Evolutionary conservation across 2,888 invertebrate genomes (phyloP).

Genomic region (Schrankia costaestrigalis): DNA sequence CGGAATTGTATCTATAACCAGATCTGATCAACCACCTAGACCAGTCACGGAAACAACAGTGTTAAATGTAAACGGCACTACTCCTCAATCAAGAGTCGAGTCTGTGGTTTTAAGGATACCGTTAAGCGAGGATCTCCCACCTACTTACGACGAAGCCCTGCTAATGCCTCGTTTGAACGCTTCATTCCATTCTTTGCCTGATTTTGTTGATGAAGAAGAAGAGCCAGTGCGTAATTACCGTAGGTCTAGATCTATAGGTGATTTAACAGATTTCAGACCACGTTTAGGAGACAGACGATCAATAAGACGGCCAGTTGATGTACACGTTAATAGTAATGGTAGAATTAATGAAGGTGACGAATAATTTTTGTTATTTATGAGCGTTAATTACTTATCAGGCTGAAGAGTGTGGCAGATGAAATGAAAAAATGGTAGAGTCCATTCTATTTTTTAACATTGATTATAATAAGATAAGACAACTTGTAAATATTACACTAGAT

Average conservation of each 20-base stretch:
- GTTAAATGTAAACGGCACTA: slow-evolving; percentile 51
- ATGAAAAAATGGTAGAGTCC: no score
- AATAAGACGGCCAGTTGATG: slow-evolving; percentile 61
- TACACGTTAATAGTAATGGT: slow-evolving; percentile 39
- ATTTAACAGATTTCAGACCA: slow-evolving; percentile 60
- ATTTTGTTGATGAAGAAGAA: slow-evolving; percentile 66
- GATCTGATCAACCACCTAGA: slow-evolving; percentile 48
- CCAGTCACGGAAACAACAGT: slow-evolving; percentile 65
- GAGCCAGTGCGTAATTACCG: slow-evolving; percentile 45
- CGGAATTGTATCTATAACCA: slow-evolving; percentile 68
- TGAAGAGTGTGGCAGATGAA: no score
- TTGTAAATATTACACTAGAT: no score
- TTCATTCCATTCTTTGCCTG: slow-evolving; percentile 81
- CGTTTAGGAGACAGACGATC: slow-evolving; percentile 61
- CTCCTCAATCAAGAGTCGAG: slow-evolving; percentile 47
- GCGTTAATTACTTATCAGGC: background rate
- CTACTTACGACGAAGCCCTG: slow-evolving; percentile 88
- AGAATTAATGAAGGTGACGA: slow-evolving; percentile 7
- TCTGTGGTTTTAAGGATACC: slow-evolving; percentile 60
- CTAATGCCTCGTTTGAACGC: slow-evolving; percentile 85
- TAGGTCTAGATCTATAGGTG: slow-evolving; percentile 72
- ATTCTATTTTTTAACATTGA: no score
- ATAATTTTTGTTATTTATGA: background rate
- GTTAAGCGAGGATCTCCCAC: slow-evolving; percentile 76
- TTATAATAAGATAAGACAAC: no score